Evolutionary conservation across 2,888 invertebrate species (phyloP).

Genomic region (Uropetala carovei): DNA sequence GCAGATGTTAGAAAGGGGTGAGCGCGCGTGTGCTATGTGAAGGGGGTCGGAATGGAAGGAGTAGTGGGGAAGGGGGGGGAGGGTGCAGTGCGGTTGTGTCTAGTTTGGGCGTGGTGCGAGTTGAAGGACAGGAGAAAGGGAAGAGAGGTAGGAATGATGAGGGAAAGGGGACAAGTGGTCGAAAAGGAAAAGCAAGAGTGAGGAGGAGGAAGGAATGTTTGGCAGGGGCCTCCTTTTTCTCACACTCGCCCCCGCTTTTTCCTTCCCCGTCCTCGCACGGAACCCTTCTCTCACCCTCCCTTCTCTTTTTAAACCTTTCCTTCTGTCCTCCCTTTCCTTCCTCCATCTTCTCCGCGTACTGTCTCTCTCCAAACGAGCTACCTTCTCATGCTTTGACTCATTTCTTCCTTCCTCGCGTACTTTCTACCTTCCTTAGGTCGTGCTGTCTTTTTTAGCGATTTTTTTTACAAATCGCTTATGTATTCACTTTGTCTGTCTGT

Average conservation of each 20-base stretch:
- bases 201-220: neutral
- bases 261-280: neutral
- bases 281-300: neutral
- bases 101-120: neutral
- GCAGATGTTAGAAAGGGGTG: neutral
- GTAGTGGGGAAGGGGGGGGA: neutral
- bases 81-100: neutral
- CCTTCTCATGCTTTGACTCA: neutral
- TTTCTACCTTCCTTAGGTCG: too few species aligned
- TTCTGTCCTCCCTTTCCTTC: neutral
- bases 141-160: neutral
- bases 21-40: neutral
- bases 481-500: too few species aligned
- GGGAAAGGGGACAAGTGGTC: neutral
- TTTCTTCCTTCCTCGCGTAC: neutral
- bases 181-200: neutral
- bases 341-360: neutral
- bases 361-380: neutral
- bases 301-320: neutral
- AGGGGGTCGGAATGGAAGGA: too few species aligned
- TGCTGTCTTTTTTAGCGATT: too few species aligned
- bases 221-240: constrained; percentile 17
- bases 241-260: neutral
- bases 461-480: too few species aligned
- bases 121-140: neutral